These are phyloP conservation scores for Anniella stebbinsi DNA, from an alignment of 2,797 vertebrate species.

Conservation along the genomic window DNA sequence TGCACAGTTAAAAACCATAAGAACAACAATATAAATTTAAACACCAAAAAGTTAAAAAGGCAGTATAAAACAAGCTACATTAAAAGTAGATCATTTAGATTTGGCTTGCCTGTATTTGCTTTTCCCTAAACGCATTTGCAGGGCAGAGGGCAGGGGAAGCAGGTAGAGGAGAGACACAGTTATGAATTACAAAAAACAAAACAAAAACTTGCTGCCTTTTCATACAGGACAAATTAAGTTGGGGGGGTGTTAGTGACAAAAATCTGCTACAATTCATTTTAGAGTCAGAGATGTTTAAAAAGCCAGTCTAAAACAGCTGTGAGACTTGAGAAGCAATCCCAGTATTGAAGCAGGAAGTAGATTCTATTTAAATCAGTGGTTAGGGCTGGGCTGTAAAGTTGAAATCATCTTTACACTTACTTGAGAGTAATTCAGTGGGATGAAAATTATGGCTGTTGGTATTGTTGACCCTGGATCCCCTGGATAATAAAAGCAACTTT, in stretches of 20 bases:
- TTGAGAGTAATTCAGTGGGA: slow-evolving; percentile 12
- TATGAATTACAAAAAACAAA: not conserved
- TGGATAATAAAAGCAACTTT: slow-evolving; percentile 43
- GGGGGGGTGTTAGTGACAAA: not conserved
- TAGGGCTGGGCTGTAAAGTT: not conserved
- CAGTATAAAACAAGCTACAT: too few species aligned
- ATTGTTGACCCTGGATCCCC: slow-evolving; percentile 29
- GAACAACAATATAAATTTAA: too few species aligned
- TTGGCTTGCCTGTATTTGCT: not conserved
- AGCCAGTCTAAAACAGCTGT: not conserved
- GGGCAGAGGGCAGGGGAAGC: too few species aligned
- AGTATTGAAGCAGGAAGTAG: not conserved
- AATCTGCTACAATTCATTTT: slow-evolving; percentile 36
- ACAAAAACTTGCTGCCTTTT: not conserved
- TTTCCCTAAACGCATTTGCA: not conserved
- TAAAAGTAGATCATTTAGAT: not conserved
- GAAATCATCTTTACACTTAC: not conserved
- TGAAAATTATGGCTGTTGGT: slow-evolving; percentile 30
- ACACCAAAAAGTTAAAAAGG: too few species aligned
- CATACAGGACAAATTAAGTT: slow-evolving; percentile 40
- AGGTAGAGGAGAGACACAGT: too few species aligned
- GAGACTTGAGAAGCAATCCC: not conserved
- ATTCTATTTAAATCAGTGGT: not conserved
- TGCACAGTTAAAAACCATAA: too few species aligned
- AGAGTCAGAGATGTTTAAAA: not conserved